Percentiles rank a stretch among this genome's conserved stretches.
Conservation (phyloP, 2,888 invertebrate genomes). For the Cheilosia vulpina region DNA sequence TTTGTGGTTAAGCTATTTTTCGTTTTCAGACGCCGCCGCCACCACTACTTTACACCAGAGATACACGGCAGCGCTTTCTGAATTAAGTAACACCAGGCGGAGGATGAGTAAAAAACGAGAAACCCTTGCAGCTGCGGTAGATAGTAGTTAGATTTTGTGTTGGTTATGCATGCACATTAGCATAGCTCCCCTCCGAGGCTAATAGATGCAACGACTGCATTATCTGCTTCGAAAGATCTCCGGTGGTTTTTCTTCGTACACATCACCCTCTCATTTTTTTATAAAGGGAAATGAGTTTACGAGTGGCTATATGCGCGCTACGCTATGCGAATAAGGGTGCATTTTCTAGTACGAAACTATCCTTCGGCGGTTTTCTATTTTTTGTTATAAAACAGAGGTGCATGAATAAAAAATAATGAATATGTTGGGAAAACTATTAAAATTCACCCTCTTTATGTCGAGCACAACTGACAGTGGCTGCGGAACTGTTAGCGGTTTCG, state of each 20-base stretch:
- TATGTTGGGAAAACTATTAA: slow-evolving; percentile 39
- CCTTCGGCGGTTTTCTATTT: slow-evolving; percentile 12
- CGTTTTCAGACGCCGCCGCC: slow-evolving; percentile 10
- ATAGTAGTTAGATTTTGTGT: slow-evolving; percentile 39
- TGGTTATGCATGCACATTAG: slow-evolving; percentile 32
- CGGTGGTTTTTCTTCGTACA: slow-evolving; percentile 23
- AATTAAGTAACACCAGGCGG: slow-evolving; percentile 39
- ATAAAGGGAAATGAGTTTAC: slow-evolving; percentile 6
- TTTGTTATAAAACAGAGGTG: slow-evolving; percentile 26
- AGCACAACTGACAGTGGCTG: neutral
- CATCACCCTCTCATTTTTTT: slow-evolving; percentile 5
- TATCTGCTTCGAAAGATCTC: slow-evolving; percentile 56
- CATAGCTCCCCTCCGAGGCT: slow-evolving; percentile 14
- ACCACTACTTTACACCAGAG: slow-evolving; percentile 15
- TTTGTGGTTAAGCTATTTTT: slow-evolving; percentile 47
- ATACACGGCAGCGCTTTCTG: slow-evolving; percentile 8
- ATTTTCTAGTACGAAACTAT: neutral
- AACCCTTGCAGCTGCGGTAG: slow-evolving; percentile 9
- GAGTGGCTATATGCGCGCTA: neutral
- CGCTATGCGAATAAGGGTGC: slow-evolving; percentile 1
- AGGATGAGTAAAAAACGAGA: neutral
- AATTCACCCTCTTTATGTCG: slow-evolving; percentile 41
- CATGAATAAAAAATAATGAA: slow-evolving; percentile 42
- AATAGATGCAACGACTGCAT: slow-evolving; percentile 48
- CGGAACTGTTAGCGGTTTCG: neutral